Base-by-base conservation (phyloP, 2,797 vertebrate genomes). In the Fundulus diaphanus region DNA sequence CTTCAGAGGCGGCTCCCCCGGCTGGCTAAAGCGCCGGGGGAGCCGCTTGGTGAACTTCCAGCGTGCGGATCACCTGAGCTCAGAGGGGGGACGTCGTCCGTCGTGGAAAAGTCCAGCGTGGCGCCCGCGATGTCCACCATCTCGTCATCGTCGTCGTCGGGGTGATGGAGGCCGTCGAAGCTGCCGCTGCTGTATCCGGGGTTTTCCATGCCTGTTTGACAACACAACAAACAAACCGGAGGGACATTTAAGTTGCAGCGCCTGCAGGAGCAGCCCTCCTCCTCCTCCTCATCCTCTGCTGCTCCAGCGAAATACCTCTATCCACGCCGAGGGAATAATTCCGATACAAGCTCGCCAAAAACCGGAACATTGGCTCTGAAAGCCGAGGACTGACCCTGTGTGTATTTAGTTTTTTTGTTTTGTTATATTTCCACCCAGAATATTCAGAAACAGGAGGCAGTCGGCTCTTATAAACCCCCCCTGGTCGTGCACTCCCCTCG, bases 121-220 rank as follows among this genome's bases (percentile, higher is more conserved):
- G 95, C 95, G 24, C 94, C 96, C 0, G 95, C 94, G 0, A 99
- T 96, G 85, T 99, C 97, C 92, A 99, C 96, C 95, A 99, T 89
- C 75, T 94, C 93, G 29, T 99, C 98, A 76, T 99, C 97, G 76
- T 99, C 97, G 0, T 97, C 96, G 76, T 99, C 97, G 70, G 84
- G 63, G 59, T 35, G 87, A 59, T 90, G 93, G 51, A 94, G 94
- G 68, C 94, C 95, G 78, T 95, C 96, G 46, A 96, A 95, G 90
- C 96, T 95, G 5, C 93, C 95, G n/a, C 92, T 89, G 3, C 88
- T 85, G 87, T 93, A 97, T 0, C 95, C 94, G 44, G 93, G 91
- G 84, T 94, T 96, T 15, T 97, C 96, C 97, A 98, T 99, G 35
- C 7, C 76, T 88, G 79, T 7, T 49, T 0, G 52, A 20, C 51